These are phyloP conservation scores for Leptonema lineaticorne DNA, from an alignment of 1,140 invertebrate genomes.

Conservation along the genomic window DNA sequence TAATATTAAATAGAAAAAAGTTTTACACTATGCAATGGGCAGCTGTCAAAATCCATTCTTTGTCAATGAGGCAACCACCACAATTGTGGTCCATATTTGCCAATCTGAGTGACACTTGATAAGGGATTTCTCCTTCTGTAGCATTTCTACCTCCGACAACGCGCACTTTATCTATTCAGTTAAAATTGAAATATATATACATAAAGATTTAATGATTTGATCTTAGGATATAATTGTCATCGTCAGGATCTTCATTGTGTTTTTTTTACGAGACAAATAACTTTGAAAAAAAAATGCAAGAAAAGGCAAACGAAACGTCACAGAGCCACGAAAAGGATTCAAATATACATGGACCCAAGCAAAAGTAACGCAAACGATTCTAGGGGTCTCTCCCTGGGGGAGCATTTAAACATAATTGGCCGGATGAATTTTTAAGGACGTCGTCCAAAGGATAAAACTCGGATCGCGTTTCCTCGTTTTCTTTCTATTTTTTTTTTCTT, in stretches of 20 bases:
- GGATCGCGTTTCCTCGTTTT: too few species aligned
- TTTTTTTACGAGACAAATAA: too few species aligned
- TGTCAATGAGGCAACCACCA: constrained; percentile 2
- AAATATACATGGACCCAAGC: background rate
- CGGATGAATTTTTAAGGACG: constrained; percentile 20
- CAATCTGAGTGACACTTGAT: constrained; percentile 13
- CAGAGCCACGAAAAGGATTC: background rate
- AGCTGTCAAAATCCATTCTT: constrained; percentile 12
- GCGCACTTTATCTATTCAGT: background rate
- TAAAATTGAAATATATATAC: too few species aligned
- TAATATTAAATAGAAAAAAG: background rate
- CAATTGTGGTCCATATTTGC: background rate
- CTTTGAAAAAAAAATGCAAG: too few species aligned
- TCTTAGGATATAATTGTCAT: too few species aligned
- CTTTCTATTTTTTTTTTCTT: too few species aligned
- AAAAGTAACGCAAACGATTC: too few species aligned
- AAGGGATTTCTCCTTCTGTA: background rate
- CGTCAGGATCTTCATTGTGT: too few species aligned
- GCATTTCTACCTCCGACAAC: constrained; percentile 17
- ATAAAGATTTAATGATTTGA: background rate
- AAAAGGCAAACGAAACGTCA: constrained; percentile 1
- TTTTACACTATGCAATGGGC: constrained; percentile 13
- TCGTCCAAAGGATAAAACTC: constrained; percentile 15
- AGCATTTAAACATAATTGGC: constrained; percentile 29
- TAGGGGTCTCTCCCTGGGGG: constrained; percentile 10